Percentiles rank a stretch among this genome's conserved stretches.
These are phyloP conservation scores for Caenorhabditis tropicalis DNA, from an alignment of 1,140 invertebrate genomes.

Conservation along the genomic window DNA sequence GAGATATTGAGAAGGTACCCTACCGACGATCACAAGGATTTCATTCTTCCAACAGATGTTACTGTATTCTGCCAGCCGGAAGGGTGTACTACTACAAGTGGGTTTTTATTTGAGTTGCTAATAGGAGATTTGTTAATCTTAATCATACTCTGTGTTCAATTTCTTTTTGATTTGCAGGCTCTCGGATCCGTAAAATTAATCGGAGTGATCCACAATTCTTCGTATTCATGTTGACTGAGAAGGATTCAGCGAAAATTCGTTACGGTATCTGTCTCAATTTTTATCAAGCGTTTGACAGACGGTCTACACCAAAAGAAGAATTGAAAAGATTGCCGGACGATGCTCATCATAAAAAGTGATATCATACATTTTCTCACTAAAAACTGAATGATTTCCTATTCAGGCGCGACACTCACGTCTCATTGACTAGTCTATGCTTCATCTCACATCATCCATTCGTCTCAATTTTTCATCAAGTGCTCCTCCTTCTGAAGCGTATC, in stretches of 20 bases:
- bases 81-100: slow-evolving; percentile 88
- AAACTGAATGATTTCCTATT: slow-evolving; percentile 33
- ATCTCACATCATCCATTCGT: slow-evolving; percentile 99
- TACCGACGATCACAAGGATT: slow-evolving; percentile 92
- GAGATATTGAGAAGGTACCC: slow-evolving; percentile 80
- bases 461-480: slow-evolving; percentile 78
- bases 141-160: too few species aligned
- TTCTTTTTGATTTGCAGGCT: background rate
- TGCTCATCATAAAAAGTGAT: slow-evolving; percentile 29
- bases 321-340: slow-evolving; percentile 50
- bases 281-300: slow-evolving; percentile 82
- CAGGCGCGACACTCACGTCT: slow-evolving; percentile 75
- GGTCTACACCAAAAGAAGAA: slow-evolving; percentile 36
- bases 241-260: slow-evolving; percentile 91
- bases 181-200: slow-evolving; percentile 82
- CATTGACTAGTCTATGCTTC: slow-evolving; percentile 93
- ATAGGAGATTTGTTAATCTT: background rate
- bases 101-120: background rate
- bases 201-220: slow-evolving; percentile 78
- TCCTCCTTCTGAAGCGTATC: slow-evolving; percentile 52
- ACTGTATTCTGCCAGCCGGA: slow-evolving; percentile 99
- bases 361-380: background rate
- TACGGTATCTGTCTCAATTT: slow-evolving; percentile 98
- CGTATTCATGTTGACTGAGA: slow-evolving; percentile 97
- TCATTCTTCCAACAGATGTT: slow-evolving; percentile 93